Conservation (phyloP, 1,140 invertebrate genomes). For the Danaus plexippus region DNA sequence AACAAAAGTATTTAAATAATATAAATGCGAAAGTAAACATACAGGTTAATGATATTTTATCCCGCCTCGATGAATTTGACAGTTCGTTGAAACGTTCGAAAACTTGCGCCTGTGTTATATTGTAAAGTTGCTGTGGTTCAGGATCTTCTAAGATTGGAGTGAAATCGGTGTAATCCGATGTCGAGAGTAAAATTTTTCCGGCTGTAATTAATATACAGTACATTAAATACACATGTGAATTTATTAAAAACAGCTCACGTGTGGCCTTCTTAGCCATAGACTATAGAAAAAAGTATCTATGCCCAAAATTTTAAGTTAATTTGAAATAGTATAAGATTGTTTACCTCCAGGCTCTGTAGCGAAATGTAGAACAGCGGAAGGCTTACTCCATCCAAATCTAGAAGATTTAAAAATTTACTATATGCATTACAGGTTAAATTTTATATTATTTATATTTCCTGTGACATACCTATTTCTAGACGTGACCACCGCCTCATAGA, state of each 20-base stretch:
- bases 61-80: constrained; percentile 31
- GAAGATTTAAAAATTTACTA: constrained; percentile 10
- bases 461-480: constrained; percentile 73
- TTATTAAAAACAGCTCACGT: constrained; percentile 2
- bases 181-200: constrained; percentile 35
- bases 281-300: too few relatives aligned
- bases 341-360: constrained; percentile 75
- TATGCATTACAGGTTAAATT: too few relatives aligned
- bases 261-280: too few relatives aligned
- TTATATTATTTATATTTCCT: too few relatives aligned
- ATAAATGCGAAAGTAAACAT: constrained; percentile 20
- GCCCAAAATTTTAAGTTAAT: too few relatives aligned
- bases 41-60: constrained; percentile 23
- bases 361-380: constrained; percentile 77
- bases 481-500: constrained; percentile 80
- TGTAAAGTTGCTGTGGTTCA: constrained; percentile 37
- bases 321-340: too few relatives aligned
- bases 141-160: constrained; percentile 47
- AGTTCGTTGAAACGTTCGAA: constrained; percentile 34
- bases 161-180: constrained; percentile 44
- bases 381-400: constrained; percentile 79
- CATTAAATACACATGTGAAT: constrained; percentile 6
- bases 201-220: constrained; percentile 28
- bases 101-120: constrained; percentile 48
- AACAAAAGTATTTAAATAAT: too few relatives aligned